Base-by-base conservation (phyloP, 2,888 invertebrate genomes). In the Diachrysia chrysitis region DNA sequence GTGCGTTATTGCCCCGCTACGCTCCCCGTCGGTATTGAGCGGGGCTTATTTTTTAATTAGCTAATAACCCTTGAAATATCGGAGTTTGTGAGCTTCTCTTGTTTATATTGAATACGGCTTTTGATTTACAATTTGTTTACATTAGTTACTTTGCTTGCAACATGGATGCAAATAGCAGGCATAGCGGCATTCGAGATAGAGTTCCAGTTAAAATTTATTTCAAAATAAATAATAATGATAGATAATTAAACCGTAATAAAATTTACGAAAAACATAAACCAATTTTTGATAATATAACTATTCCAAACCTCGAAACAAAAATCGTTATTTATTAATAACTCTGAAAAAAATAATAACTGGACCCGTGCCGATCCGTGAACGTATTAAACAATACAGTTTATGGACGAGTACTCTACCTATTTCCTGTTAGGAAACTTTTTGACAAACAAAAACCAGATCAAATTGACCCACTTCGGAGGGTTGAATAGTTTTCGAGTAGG, bases 1-100 rank as follows among this genome's bases (percentile, higher is more conserved):
- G 66, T 66, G 16, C 68, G 63, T 65, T 66, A 51, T 56, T 63
- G 57, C 35, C 37, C n/a, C n/a, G n/a, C n/a, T n/a, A n/a, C 46
- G 56, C n/a, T 16, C 10, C 16, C 19, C 54, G 48, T 17, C 48
- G 55, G 53, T 51, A 71, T 67, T 53, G 60, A 55, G 32, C 0
- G 51, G 14, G 63, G 58, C 64, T 74, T 67, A 63, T 58, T 69
- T 73, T 69, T 69, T 72, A 78, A 78, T 78, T 75, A 69, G 55
- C 42, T 58, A 72, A 72, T 64, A 60, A 68, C 59, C 32, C 58
- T 48, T 60, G 62, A 12, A 62, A 60, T 70, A 61, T 57, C 23
- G n/a, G 17, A 32, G 19, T 59, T 54, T 25, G 25, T 63, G 58
- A 19, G 5, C 48, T 23, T 51, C 19, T 51, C 17, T 57, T 29